Conservation (phyloP, 2,888 invertebrate species). For the Dryocosmus kuriphilus region DNA sequence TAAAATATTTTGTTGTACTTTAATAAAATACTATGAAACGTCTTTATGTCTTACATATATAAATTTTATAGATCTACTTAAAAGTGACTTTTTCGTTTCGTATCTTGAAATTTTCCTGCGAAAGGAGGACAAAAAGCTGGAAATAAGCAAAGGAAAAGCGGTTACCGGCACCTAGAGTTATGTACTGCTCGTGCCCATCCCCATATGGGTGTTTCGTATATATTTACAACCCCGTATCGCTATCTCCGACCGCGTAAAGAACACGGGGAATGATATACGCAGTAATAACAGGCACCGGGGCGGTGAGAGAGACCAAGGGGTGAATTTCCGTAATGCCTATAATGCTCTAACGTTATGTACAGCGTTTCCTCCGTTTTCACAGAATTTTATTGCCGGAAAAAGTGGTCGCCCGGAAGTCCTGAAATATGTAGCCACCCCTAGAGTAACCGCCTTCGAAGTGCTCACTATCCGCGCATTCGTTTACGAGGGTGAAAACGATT, state of each 20-base stretch:
- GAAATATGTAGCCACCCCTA: constrained; percentile 59
- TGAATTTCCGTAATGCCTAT: constrained; percentile 73
- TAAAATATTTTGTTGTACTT: no score
- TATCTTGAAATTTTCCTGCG: not conserved
- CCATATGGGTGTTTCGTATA: constrained; percentile 44
- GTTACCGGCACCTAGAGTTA: constrained; percentile 31
- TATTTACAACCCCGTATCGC: constrained; percentile 66
- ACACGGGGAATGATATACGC: constrained; percentile 73
- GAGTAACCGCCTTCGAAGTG: constrained; percentile 35
- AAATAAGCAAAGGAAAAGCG: constrained; percentile 26
- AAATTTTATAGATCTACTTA: not conserved
- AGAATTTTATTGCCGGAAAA: constrained; percentile 68
- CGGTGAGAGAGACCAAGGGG: constrained; percentile 66
- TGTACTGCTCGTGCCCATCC: constrained; percentile 20
- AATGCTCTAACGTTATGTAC: constrained; percentile 65
- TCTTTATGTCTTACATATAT: no score
- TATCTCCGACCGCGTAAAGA: constrained; percentile 64
- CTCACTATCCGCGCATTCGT: not conserved
- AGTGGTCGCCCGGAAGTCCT: constrained; percentile 59
- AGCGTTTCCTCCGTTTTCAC: constrained; percentile 62
- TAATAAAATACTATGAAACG: no score
- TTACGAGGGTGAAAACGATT: constrained; percentile 6
- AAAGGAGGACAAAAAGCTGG: not conserved
- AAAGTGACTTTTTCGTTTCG: not conserved
- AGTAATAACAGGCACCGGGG: constrained; percentile 72